These are phyloP conservation scores for Limonius californicus DNA, from an alignment of 1,140 invertebrate genomes.

Conservation along the genomic window DNA sequence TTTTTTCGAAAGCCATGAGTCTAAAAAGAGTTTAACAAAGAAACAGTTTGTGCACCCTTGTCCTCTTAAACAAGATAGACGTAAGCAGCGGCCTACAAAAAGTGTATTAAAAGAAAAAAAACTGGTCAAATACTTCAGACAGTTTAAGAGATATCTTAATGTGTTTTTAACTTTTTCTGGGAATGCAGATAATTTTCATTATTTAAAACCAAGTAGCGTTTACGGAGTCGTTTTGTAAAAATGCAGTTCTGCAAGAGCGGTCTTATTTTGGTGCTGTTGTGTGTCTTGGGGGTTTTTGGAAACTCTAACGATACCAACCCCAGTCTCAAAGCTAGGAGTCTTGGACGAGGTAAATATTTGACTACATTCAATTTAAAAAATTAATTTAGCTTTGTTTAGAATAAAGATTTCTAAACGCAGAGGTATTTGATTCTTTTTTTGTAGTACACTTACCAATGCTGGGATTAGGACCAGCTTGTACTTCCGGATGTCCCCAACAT, in stretches of 20 bases:
- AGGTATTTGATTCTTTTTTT: not conserved
- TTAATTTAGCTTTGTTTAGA: too few species aligned
- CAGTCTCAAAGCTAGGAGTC: too few species aligned
- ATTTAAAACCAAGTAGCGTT: not conserved
- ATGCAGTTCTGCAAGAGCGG: not conserved
- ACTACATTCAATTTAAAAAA: not conserved
- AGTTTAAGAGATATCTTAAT: not conserved
- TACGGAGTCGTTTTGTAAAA: not conserved
- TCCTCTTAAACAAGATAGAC: too few species aligned
- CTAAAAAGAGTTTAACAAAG: too few species aligned
- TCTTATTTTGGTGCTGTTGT: not conserved
- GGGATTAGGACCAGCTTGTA: slow-evolving; percentile 50
- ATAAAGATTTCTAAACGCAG: too few species aligned
- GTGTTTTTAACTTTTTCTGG: not conserved
- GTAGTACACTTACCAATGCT: slow-evolving; percentile 38
- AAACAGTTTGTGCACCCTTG: too few species aligned
- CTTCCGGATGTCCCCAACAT: slow-evolving; percentile 53
- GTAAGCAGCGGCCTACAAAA: too few species aligned
- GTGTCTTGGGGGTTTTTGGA: not conserved
- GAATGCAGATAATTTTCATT: not conserved
- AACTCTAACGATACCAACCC: not conserved
- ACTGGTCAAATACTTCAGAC: too few species aligned
- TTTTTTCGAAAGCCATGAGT: too few species aligned
- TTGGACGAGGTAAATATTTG: not conserved
- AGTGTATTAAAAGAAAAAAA: too few species aligned